phyloP scores from a whole-genome alignment of 2,113 vertebrate genomes.

The Lutjanus erythropterus region DNA sequence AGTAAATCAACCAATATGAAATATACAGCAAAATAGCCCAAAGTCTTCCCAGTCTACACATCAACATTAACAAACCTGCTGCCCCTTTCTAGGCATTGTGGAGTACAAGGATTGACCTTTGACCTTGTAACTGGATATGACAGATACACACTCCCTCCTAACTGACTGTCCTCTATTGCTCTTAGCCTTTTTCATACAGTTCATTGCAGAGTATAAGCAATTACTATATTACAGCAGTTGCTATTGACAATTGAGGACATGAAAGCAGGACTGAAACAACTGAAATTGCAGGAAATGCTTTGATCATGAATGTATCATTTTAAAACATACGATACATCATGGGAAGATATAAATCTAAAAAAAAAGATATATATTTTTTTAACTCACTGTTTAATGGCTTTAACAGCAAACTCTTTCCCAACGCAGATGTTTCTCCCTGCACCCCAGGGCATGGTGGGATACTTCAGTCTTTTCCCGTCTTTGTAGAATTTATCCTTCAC shows the following conservation, averaged over 20 bases:
- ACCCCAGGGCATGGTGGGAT: conserved; percentile 87
- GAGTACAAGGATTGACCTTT: conserved; percentile 33
- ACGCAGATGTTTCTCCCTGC: conserved; percentile 83
- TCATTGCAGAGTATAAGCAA: conserved; percentile 9
- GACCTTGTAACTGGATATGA: conserved; percentile 39
- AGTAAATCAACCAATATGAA: not conserved
- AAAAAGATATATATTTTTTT: not conserved
- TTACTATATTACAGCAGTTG: conserved; percentile 35
- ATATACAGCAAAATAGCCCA: not conserved
- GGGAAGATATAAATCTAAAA: conserved; percentile 13
- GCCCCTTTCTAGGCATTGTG: not conserved
- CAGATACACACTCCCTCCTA: not conserved
- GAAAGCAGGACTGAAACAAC: conserved; percentile 38
- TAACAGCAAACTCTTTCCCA: conserved; percentile 81
- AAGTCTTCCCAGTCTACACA: not conserved
- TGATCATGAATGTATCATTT: conserved; percentile 37
- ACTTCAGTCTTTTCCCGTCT: conserved; percentile 81
- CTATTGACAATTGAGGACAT: conserved; percentile 42
- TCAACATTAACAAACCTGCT: not conserved
- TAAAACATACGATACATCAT: conserved; percentile 5
- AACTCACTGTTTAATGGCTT: conserved; percentile 87
- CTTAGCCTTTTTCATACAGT: conserved; percentile 11
- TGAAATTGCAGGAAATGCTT: conserved; percentile 53
- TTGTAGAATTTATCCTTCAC: conserved; percentile 87
- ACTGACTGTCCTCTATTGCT: not conserved